phyloP scores from a whole-genome alignment of 2,797 vertebrate genomes.

The Gorsachius magnificus region DNA sequence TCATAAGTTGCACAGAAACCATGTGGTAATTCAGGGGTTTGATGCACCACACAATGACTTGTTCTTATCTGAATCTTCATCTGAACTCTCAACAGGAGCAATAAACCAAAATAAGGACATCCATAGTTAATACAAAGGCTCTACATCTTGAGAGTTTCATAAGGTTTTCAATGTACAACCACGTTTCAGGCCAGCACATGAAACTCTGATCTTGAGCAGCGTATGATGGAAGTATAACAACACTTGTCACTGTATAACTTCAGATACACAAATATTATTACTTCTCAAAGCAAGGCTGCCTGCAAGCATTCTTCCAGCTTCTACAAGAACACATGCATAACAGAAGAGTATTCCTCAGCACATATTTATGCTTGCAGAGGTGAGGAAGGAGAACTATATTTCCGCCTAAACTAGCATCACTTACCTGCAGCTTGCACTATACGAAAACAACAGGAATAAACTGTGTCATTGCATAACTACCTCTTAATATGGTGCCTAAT shows the following conservation, averaged over 20 bases:
- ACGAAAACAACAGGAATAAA: background rate
- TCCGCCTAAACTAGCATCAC: background rate
- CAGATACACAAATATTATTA: background rate
- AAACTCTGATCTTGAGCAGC: background rate
- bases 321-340: background rate
- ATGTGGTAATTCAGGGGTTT: background rate
- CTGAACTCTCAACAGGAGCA: background rate
- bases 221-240: background rate
- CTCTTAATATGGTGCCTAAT: background rate
- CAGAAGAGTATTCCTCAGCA: background rate
- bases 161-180: background rate
- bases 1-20: background rate
- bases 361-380: background rate
- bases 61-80: background rate
- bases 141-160: background rate
- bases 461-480: background rate
- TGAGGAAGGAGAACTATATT: background rate
- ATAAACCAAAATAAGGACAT: background rate
- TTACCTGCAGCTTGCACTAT: background rate
- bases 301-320: background rate
- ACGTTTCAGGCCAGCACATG: background rate
- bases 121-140: background rate
- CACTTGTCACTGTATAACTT: background rate
- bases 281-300: background rate
- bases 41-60: background rate